phyloP scores from a whole-genome alignment of 2,113 vertebrate genomes.

The Apteryx owenii region DNA sequence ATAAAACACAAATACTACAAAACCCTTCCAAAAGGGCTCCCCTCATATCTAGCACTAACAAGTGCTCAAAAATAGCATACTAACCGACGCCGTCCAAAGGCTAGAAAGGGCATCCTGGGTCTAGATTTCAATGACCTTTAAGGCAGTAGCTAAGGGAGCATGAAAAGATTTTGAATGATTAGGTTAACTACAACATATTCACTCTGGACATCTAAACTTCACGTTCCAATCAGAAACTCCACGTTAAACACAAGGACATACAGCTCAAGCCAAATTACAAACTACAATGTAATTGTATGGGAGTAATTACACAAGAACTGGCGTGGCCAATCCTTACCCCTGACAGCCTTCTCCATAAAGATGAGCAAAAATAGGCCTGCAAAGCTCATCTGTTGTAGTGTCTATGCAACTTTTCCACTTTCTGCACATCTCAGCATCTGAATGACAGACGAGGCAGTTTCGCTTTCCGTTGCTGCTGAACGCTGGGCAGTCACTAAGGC shows the following conservation, averaged over 20 bases:
- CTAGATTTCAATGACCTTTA: conserved; percentile 51
- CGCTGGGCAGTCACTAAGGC: neutral
- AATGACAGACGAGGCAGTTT: conserved; percentile 12
- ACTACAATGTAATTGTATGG: conserved; percentile 6
- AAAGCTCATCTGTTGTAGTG: neutral
- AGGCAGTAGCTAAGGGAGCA: conserved; percentile 13
- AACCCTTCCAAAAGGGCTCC: neutral
- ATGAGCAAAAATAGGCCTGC: neutral
- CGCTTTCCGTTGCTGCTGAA: conserved; percentile 44
- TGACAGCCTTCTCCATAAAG: conserved; percentile 2
- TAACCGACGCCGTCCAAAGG: conserved; percentile 4
- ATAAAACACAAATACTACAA: conserved; percentile 19
- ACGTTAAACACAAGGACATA: neutral
- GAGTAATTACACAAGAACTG: conserved; percentile 7
- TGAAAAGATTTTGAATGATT: neutral
- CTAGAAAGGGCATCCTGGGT: conserved; percentile 38
- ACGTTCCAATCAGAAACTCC: conserved; percentile 6
- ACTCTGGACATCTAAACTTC: neutral
- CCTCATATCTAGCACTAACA: neutral
- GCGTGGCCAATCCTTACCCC: neutral
- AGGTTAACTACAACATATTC: conserved; percentile 21
- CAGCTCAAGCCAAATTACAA: conserved; percentile 26
- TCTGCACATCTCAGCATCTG: neutral
- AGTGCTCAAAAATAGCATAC: conserved; percentile 24
- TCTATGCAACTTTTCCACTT: neutral